Percentiles rank a stretch among this genome's conserved stretches.
Evolutionary conservation across 2,888 invertebrate genomes (phyloP).

Genomic region (Lasioglossum vierecki): DNA sequence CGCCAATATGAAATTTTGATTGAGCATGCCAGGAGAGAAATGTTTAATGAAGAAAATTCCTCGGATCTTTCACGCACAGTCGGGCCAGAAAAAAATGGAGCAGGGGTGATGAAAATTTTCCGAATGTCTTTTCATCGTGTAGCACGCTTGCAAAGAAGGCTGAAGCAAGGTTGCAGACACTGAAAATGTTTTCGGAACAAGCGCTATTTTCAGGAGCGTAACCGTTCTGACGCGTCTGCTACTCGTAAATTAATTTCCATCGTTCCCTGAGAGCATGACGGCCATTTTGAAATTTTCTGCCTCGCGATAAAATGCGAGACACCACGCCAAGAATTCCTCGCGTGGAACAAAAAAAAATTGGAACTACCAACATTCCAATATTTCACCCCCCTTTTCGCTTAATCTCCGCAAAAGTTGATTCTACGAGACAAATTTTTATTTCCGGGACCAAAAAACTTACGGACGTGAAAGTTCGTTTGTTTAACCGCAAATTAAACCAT

Average conservation of each 20-base stretch:
- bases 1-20: background rate
- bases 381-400: background rate
- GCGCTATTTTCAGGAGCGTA: conserved; percentile 68
- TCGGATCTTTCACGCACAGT: background rate
- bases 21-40: background rate
- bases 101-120: background rate
- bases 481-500: background rate
- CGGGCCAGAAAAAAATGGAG: background rate
- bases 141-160: background rate
- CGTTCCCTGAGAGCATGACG: background rate
- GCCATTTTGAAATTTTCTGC: background rate
- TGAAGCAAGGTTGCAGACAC: conserved; percentile 43
- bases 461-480: background rate
- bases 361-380: background rate
- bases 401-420: background rate
- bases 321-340: background rate
- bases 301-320: background rate
- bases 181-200: conserved; percentile 68
- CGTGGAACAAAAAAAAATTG: background rate
- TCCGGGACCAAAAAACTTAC: background rate
- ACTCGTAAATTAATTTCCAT: conserved; percentile 37
- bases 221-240: conserved; percentile 32
- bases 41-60: background rate
- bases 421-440: background rate
- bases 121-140: background rate